phyloP scores from a whole-genome alignment of 2,888 invertebrate genomes.

The Trilocha varians region DNA sequence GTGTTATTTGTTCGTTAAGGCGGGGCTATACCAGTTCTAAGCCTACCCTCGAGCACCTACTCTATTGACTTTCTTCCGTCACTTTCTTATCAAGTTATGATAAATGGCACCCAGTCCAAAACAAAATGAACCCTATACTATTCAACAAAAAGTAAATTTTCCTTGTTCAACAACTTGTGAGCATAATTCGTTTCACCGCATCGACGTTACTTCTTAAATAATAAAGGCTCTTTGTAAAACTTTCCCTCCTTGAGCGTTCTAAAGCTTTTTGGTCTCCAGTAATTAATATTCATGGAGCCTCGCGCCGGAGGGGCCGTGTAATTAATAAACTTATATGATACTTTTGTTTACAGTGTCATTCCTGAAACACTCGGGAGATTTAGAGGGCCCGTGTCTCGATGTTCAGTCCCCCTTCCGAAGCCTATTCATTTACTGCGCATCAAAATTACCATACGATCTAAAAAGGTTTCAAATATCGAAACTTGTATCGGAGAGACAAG shows the following conservation, averaged over 20 bases:
- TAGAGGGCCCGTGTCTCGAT: slow-evolving; percentile 25
- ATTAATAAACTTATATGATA: slow-evolving; percentile 75
- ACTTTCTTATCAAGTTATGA: slow-evolving; percentile 70
- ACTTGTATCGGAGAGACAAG: slow-evolving; percentile 52
- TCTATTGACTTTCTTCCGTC: slow-evolving; percentile 72
- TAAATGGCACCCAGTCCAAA: slow-evolving; percentile 37
- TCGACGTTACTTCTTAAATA: slow-evolving; percentile 69
- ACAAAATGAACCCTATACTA: slow-evolving; percentile 27
- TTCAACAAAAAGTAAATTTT: slow-evolving; percentile 27
- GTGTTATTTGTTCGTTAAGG: slow-evolving; percentile 50
- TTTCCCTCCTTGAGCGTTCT: slow-evolving; percentile 72
- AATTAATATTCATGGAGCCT: slow-evolving; percentile 73
- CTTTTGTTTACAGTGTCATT: slow-evolving; percentile 73
- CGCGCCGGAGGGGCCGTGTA: slow-evolving; percentile 67
- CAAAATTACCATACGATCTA: slow-evolving; percentile 4
- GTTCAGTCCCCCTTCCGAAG: slow-evolving; percentile 16
- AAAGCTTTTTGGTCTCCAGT: slow-evolving; percentile 71
- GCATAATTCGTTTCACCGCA: slow-evolving; percentile 65
- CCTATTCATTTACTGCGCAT: background rate
- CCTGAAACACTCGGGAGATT: slow-evolving; percentile 47
- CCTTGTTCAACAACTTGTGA: slow-evolving; percentile 19
- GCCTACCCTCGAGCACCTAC: slow-evolving; percentile 66
- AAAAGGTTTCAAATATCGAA: slow-evolving; percentile 29
- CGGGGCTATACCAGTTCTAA: slow-evolving; percentile 41
- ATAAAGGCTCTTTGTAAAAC: slow-evolving; percentile 73